Evolutionary conservation across 2,113 vertebrate genomes (phyloP), one percentile per base, ranked within the genome.

Genomic region (Regulus satrapa): DNA sequence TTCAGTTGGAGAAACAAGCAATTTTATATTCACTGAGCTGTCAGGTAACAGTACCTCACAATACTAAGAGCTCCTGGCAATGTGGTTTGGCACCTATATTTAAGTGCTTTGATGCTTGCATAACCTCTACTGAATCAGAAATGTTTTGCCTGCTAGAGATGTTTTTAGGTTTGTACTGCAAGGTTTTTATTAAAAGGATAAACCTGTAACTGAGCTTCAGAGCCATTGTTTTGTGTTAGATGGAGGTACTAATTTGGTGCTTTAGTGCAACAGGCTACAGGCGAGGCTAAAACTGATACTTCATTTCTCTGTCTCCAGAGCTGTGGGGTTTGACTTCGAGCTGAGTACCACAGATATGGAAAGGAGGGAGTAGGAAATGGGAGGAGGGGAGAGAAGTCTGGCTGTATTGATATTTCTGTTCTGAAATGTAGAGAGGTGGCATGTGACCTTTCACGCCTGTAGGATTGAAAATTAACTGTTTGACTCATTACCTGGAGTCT

Each of bases 21-120:
- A 98, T 99, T 98, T 98, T 98, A 98, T 98, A 98, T 99, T 98
- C 98, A 98, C 98, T 94, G 97, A 98, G 98, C 98, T 99, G 98
- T 99, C 98, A 99, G 98, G 98, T 99, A 99, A 98, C 98, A 98
- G 98, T 98, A 98, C 98, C 98, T 99, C 98, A 97, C 98, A 97
- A 98, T 97, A 97, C 98, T 98, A 97, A 98, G 98, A 98, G 98
- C 98, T 98, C 97, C 97, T 98, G 98, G 98, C 98, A 98, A 94
- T 98, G 98, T 96, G 96, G 98, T 97, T 98, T 98, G 98, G 98
- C 99, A 99, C 98, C 98, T 99, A 98, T 98, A 97, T 97, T 98
- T 98, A 98, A 98, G 97, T 97, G 96, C 97, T 98, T 98, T 98
- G 97, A 97, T 97, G 97, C 95, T 98, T 98, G 97, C 89, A 68